A percentile compares a stretch with the other conserved stretches of the same genome.
These are phyloP conservation scores for Chloroceryle inda DNA, from an alignment of 2,797 vertebrate genomes.

Conservation along the genomic window DNA sequence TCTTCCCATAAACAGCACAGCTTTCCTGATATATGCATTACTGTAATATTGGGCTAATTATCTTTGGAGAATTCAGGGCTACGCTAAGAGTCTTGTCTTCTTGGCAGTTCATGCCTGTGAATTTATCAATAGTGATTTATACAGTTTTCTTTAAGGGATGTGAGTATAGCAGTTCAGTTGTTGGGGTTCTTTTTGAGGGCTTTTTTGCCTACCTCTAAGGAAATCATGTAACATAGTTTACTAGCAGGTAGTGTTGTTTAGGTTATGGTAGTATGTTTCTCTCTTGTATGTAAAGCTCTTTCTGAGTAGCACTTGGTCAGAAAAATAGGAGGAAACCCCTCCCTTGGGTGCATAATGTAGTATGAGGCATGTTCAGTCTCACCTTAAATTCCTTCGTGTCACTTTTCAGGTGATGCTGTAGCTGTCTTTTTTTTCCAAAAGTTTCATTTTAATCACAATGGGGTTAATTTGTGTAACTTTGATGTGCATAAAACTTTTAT, in stretches of 20 bases:
- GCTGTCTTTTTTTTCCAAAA: background rate
- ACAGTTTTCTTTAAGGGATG: background rate
- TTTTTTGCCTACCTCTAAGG: background rate
- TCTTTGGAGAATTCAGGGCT: background rate
- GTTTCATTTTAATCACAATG: background rate
- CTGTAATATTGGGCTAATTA: background rate
- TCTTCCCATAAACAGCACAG: background rate
- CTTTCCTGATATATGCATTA: background rate
- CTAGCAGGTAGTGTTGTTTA: background rate
- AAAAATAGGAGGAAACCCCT: background rate
- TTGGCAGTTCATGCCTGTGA: background rate
- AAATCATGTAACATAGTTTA: background rate
- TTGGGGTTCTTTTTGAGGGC: background rate
- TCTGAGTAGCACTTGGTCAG: background rate
- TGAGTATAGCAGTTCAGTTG: background rate
- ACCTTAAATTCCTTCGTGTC: background rate
- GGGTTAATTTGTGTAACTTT: background rate
- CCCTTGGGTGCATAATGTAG: background rate
- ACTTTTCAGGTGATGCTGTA: background rate
- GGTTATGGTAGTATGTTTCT: background rate
- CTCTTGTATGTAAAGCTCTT: background rate
- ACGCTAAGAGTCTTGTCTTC: background rate
- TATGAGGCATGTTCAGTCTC: background rate
- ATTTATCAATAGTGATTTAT: background rate
- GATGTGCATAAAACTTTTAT: background rate